Evolutionary conservation across 64 coral and sea anemone species (phyloP).

Genomic region (Montipora foliosa): DNA sequence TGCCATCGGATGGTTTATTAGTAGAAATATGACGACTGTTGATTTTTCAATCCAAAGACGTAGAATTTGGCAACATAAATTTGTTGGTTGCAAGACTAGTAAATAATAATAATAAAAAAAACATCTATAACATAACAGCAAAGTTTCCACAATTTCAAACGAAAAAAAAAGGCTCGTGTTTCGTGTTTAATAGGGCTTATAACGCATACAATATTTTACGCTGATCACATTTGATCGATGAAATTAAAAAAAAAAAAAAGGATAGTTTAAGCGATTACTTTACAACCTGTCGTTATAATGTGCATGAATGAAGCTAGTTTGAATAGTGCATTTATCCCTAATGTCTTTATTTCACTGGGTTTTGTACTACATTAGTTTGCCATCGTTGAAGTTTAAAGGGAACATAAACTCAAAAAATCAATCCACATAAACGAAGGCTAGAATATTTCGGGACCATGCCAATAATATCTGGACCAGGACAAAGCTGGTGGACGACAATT

Average conservation of each 20-base stretch:
- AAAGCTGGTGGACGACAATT: no score
- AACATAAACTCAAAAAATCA: neutral
- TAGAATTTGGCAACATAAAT: no score
- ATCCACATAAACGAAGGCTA: neutral
- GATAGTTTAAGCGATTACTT: neutral
- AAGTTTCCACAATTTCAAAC: no score
- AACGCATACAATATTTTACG: neutral
- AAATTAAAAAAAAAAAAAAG: neutral
- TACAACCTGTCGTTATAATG: neutral
- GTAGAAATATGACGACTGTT: no score
- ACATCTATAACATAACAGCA: no score
- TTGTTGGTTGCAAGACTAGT: no score
- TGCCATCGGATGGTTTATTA: no score
- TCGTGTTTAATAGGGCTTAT: neutral
- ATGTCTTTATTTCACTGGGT: neutral
- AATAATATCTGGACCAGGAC: no score
- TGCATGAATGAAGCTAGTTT: neutral
- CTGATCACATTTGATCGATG: neutral
- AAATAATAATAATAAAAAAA: no score
- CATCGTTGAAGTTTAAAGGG: neutral
- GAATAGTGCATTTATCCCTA: neutral
- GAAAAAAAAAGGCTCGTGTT: no score
- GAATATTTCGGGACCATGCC: no score
- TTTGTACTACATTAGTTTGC: neutral
- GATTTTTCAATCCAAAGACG: no score